Evolutionary conservation across 1,140 invertebrate species (phyloP).

Genomic region (Anadara kagoshimensis): DNA sequence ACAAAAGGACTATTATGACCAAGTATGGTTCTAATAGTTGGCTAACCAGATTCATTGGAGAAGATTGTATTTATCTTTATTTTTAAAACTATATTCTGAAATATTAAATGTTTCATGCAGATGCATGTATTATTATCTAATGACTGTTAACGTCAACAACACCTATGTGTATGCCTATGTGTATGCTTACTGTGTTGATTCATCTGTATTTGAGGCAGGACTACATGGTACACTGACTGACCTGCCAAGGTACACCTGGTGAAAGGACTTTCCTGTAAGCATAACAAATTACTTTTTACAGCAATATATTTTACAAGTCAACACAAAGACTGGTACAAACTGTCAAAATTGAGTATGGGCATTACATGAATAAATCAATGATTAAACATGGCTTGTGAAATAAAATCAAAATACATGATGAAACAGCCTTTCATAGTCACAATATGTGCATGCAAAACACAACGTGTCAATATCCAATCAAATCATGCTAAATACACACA

Average conservation of each 20-base stretch:
- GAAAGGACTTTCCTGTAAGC: conserved; percentile 7
- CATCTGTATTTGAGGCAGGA: conserved; percentile 7
- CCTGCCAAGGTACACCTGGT: conserved; percentile 10
- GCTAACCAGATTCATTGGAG: not conserved
- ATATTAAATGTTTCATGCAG: not conserved
- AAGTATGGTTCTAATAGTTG: conserved; percentile 6
- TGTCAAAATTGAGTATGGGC: not conserved
- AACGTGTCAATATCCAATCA: no score
- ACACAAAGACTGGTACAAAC: conserved; percentile 1
- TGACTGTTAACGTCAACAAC: not conserved
- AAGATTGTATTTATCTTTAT: conserved; percentile 4
- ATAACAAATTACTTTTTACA: conserved; percentile 16
- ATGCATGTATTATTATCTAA: not conserved
- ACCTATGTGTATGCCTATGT: not conserved
- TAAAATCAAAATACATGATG: no score
- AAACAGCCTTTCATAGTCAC: no score
- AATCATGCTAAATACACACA: conserved; percentile 1
- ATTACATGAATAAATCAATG: conserved; percentile 1
- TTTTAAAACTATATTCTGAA: conserved; percentile 1
- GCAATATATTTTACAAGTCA: not conserved
- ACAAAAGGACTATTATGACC: no score
- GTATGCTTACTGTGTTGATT: conserved; percentile 12
- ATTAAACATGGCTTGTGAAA: not conserved
- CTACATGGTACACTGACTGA: conserved; percentile 7
- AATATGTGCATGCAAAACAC: no score